phyloP scores from a whole-genome alignment of 2,888 invertebrate species.

The Drosophila meridionalis region DNA sequence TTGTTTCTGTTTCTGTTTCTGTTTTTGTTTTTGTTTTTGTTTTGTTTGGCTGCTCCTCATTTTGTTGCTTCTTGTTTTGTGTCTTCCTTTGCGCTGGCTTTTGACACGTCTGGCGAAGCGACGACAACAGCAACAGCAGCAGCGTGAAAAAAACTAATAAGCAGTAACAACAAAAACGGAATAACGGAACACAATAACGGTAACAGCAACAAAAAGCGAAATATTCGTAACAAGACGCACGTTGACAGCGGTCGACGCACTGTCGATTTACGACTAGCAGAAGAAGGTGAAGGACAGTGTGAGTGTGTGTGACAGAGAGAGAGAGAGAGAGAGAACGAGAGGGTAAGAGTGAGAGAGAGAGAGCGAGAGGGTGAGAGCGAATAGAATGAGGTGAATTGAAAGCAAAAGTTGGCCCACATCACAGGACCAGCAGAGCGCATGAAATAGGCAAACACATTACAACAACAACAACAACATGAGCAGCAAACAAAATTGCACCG shows the following conservation, averaged over 20 bases:
- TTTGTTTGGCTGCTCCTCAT: constrained; percentile 11
- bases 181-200: constrained; percentile 25
- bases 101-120: constrained; percentile 42
- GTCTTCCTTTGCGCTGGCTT: constrained; percentile 20
- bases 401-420: constrained; percentile 34
- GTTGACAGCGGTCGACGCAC: constrained; percentile 71
- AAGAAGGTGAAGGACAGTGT: constrained; percentile 14
- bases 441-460: constrained; percentile 15
- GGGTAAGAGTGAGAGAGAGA: background rate
- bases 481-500: constrained; percentile 23
- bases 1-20: constrained; percentile 24
- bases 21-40: constrained; percentile 25
- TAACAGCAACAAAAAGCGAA: constrained; percentile 30
- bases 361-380: background rate
- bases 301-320: background rate
- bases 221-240: constrained; percentile 40
- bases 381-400: constrained; percentile 16
- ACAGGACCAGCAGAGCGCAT: constrained; percentile 19
- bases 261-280: constrained; percentile 52
- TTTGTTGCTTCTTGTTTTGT: constrained; percentile 4
- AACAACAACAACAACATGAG: constrained; percentile 1
- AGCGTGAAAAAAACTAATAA: constrained; percentile 65
- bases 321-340: background rate
- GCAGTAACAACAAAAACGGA: constrained; percentile 36
- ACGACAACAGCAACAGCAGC: constrained; percentile 28